Conservation (phyloP, 2,113 vertebrate genomes). For the Colaptes auratus region DNA sequence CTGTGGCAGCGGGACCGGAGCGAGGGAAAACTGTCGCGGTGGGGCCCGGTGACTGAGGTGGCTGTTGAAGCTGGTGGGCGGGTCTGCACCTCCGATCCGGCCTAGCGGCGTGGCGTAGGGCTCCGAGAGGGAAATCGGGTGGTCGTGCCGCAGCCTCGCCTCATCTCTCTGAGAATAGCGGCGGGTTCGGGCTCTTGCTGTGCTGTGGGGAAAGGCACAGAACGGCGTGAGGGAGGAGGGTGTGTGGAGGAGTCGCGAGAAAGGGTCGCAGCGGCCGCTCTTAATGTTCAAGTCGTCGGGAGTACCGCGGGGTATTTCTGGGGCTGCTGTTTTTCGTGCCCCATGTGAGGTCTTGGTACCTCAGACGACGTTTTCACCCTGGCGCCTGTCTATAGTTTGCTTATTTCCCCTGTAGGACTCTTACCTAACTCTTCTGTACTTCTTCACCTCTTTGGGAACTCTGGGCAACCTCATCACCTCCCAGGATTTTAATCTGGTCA, state of each 20-base stretch:
- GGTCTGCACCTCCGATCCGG: fast-evolving
- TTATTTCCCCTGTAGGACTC: fast-evolving
- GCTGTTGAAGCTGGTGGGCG: fast-evolving
- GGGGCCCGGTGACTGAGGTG: background rate
- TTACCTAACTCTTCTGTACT: fast-evolving
- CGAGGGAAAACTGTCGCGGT: background rate
- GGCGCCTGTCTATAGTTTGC: fast-evolving
- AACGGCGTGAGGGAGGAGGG: background rate
- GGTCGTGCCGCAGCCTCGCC: background rate
- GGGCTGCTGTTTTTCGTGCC: fast-evolving
- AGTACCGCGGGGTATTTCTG: background rate
- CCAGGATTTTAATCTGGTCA: fast-evolving
- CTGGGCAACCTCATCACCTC: background rate
- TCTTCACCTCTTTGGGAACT: background rate
- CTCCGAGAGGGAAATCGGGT: fast-evolving
- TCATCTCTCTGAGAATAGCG: fast-evolving
- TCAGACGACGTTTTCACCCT: fast-evolving
- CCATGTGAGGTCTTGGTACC: fast-evolving
- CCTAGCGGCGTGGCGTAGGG: fast-evolving
- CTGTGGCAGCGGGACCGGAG: fast-evolving
- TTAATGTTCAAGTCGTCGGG: background rate
- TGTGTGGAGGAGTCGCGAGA: background rate
- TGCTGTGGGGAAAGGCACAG: background rate
- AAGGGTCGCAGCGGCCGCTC: too few relatives aligned
- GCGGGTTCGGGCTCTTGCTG: background rate